Evolutionary conservation across 2,113 vertebrate species (phyloP).

Genomic region (Saccopteryx leptura): DNA sequence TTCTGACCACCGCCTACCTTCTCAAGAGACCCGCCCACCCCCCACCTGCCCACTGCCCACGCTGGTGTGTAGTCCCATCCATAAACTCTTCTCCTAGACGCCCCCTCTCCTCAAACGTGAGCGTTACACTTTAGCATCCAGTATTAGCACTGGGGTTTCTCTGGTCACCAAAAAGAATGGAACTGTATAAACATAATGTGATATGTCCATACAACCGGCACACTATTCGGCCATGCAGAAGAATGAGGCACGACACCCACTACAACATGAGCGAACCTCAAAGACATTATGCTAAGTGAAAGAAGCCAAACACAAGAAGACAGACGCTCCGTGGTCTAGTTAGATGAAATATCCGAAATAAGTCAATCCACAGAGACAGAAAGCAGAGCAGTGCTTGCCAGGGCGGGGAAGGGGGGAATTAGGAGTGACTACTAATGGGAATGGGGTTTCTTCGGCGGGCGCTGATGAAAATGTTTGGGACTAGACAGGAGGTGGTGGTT

Average conservation of each 20-base stretch:
- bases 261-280: neutral
- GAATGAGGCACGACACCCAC: neutral
- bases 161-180: neutral
- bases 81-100: neutral
- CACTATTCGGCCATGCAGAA: neutral
- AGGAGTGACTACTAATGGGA: neutral
- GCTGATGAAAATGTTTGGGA: neutral
- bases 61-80: neutral
- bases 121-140: neutral
- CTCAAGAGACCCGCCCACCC: neutral
- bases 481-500: neutral
- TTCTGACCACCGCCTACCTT: neutral
- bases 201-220: neutral
- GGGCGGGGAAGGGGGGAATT: too few relatives aligned
- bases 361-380: neutral
- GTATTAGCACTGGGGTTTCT: neutral
- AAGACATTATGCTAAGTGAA: neutral
- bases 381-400: neutral
- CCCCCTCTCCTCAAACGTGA: neutral
- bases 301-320: constrained; percentile 4
- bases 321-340: neutral
- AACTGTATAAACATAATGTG: neutral
- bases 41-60: neutral
- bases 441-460: neutral
- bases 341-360: neutral